Base-by-base conservation (phyloP, 2,797 vertebrate genomes). In the Clarias fuscus region DNA sequence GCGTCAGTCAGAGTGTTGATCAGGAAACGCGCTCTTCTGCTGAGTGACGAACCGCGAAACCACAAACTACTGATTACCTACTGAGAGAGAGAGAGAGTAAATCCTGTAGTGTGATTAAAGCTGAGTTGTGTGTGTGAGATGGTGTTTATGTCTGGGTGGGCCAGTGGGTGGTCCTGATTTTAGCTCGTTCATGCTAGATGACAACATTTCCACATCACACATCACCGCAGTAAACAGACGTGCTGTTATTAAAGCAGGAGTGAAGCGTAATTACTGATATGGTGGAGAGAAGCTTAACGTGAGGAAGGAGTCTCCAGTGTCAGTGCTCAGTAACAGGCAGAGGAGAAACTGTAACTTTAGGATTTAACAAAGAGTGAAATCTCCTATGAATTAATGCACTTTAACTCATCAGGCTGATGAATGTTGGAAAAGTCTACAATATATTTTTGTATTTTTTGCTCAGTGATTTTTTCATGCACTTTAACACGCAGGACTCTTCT, bases 41-140 rank as follows among this genome's bases (percentile, higher is more conserved):
- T 84, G 87, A 90, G 83, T 88, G 85, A 88, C 62, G 81, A 43
- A 82, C 80, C 87, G 22, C 88, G 73, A 78, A 13, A 87, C 71
- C 86, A 48, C 88, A 81, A 81, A 13, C 75, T 53, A 30, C 48
- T 84, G 77, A 88, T 82, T 88, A 85, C 88, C 72, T 72, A 58
- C 13, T 48, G 8, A n/a, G 71, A 15, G 40, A 48, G 5, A 24
- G 71, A 14, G 37, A 43, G 37, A 22, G 61, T 37, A 71, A 71
- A 40, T 68, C 82, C 86, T 84, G 86, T 62, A 71, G 84, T 88
- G 48, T 84, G 76, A 86, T 86, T 86, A 87, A 84, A 88, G 82
- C 61, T 10, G 56, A 79, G 53, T 79, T 77, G 22, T 62, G 58
- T 33, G n/a, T 33, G 59, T 30, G 43, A n/a, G n/a, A n/a, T n/a